These are phyloP conservation scores for Diarsia rubi DNA, from an alignment of 2,888 invertebrate species.

Conservation along the genomic window DNA sequence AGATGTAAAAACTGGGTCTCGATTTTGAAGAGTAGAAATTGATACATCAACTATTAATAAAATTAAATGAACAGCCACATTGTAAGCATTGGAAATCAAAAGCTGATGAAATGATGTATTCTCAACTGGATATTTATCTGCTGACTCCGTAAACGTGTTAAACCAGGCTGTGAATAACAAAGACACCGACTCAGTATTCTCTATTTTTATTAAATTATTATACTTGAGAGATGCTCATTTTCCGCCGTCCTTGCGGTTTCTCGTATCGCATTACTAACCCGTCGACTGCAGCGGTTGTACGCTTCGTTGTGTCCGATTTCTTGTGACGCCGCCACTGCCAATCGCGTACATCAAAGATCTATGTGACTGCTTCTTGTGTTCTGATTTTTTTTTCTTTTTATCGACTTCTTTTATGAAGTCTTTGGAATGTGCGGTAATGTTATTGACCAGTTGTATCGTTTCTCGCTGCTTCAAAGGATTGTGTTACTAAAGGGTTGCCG, in stretches of 20 bases:
- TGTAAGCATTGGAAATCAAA: not conserved
- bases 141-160: constrained; percentile 10
- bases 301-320: constrained; percentile 69
- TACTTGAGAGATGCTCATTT: constrained; percentile 65
- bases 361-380: constrained; percentile 40
- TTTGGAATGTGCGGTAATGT: constrained; percentile 19
- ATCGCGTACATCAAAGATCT: constrained; percentile 41
- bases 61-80: not conserved
- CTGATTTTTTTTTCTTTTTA: constrained; percentile 24
- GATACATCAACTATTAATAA: not conserved
- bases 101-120: not conserved
- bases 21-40: constrained; percentile 24
- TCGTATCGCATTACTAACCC: constrained; percentile 60
- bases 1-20: constrained; percentile 1
- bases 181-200: constrained; percentile 27
- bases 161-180: constrained; percentile 18
- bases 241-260: constrained; percentile 68
- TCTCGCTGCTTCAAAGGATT: not conserved
- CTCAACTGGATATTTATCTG: not conserved
- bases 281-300: constrained; percentile 66
- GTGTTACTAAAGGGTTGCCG: constrained; percentile 4
- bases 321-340: constrained; percentile 51
- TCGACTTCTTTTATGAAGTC: not conserved
- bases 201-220: constrained; percentile 57
- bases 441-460: not conserved